Percentiles rank a stretch among this genome's conserved stretches.
Conservation (phyloP, 2,888 invertebrate species). For the Cacoxenus indagator region DNA sequence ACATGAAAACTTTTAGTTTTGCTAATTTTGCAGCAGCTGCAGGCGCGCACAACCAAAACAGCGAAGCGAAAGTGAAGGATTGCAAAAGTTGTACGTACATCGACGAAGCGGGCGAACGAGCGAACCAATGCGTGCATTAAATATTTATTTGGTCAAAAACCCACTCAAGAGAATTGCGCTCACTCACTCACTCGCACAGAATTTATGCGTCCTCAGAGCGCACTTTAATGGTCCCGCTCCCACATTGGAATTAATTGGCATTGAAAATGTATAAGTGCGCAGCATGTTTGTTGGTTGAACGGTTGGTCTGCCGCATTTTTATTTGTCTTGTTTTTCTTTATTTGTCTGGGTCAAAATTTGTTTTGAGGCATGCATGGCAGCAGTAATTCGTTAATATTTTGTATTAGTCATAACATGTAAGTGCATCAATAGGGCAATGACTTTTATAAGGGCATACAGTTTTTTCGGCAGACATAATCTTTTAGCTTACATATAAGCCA, state of each 20-base stretch:
- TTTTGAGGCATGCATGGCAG: too few relatives aligned
- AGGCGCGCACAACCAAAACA: constrained; percentile 23
- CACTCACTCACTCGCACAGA: constrained; percentile 40
- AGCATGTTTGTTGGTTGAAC: background rate
- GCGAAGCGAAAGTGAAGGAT: constrained; percentile 37
- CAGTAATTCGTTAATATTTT: too few relatives aligned
- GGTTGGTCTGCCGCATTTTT: background rate
- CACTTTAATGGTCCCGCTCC: constrained; percentile 64
- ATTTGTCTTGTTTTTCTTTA: background rate
- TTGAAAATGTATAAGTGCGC: background rate
- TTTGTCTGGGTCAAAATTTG: too few relatives aligned
- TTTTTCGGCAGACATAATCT: too few relatives aligned
- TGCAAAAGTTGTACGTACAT: background rate
- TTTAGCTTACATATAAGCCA: too few relatives aligned
- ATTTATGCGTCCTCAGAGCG: constrained; percentile 63
- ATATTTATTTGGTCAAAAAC: constrained; percentile 61
- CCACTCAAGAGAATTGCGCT: constrained; percentile 54
- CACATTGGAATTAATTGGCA: constrained; percentile 61
- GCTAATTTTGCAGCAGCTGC: constrained; percentile 37
- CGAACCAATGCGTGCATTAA: constrained; percentile 44
- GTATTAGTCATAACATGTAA: too few relatives aligned
- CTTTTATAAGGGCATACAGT: too few relatives aligned
- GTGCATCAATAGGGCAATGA: too few relatives aligned
- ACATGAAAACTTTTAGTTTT: constrained; percentile 9
- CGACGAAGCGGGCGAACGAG: background rate